phyloP scores from a whole-genome alignment of 2,797 vertebrate genomes.

The Xerus rutilus region DNA sequence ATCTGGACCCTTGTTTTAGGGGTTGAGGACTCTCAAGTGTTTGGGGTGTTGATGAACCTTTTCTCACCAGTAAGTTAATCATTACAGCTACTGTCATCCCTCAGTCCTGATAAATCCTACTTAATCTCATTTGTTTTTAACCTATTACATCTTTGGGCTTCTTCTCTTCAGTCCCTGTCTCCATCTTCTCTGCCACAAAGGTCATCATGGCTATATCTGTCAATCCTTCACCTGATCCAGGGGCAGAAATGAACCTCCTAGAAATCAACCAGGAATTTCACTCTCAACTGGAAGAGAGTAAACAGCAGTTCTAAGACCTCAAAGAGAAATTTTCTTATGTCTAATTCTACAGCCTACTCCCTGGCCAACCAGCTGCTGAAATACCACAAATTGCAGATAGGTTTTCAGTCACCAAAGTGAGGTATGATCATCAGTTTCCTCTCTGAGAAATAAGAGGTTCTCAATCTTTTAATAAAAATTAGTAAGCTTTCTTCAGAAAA shows the following conservation, averaged over 20 bases:
- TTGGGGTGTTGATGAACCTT: not conserved
- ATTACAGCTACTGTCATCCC: too few relatives aligned
- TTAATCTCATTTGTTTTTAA: not conserved
- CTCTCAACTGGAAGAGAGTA: constrained; percentile 86
- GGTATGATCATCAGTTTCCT: not conserved
- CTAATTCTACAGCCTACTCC: constrained; percentile 91
- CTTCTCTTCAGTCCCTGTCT: not conserved
- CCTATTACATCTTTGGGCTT: not conserved
- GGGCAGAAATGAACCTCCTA: not conserved
- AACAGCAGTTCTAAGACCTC: constrained; percentile 91
- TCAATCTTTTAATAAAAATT: too few relatives aligned
- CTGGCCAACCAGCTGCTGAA: constrained; percentile 93
- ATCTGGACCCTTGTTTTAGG: rapidly evolving
- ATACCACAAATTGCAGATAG: constrained; percentile 90
- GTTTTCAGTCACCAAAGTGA: not conserved
- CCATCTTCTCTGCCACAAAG: not conserved
- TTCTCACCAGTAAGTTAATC: not conserved
- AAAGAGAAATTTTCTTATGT: constrained; percentile 91
- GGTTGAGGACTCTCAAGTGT: rapidly evolving
- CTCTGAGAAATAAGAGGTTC: not conserved
- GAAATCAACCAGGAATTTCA: constrained; percentile 82
- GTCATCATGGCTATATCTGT: not conserved
- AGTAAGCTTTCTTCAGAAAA: constrained; percentile 71
- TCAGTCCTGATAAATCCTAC: not conserved
- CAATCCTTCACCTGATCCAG: not conserved